Percentiles rank a stretch among this genome's conserved stretches.
Evolutionary conservation across 2,113 vertebrate species (phyloP).

Genomic region (Anser brachyrhynchus): DNA sequence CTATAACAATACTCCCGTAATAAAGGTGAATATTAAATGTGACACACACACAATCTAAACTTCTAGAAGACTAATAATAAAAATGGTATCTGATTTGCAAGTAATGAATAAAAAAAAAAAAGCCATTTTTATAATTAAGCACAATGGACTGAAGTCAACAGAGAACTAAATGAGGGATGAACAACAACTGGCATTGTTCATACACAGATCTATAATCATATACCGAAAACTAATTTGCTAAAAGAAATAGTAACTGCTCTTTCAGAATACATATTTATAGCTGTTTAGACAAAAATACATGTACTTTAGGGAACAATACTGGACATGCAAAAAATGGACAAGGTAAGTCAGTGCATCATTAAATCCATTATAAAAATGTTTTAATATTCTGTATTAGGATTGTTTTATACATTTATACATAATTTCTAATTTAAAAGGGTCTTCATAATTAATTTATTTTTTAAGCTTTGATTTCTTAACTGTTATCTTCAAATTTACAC

Average conservation of each 20-base stretch:
- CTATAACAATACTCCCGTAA: neutral
- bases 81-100: neutral
- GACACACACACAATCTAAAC: neutral
- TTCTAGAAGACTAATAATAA: neutral
- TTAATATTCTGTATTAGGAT: neutral
- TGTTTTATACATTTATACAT: neutral
- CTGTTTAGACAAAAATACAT: neutral
- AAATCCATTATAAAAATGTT: neutral
- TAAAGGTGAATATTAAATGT: neutral
- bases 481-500: neutral
- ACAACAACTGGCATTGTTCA: neutral
- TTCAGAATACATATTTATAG: neutral
- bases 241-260: neutral
- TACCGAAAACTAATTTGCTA: neutral
- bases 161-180: neutral
- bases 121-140: neutral
- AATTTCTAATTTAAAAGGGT: neutral
- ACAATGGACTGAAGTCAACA: neutral
- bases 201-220: neutral
- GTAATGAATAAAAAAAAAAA: neutral
- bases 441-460: neutral
- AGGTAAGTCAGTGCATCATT: neutral
- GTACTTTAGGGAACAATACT: neutral
- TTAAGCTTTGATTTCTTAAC: neutral
- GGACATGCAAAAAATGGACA: neutral